Base-by-base conservation (phyloP, 2,113 vertebrate species). In the Puffinus mauretanicus region DNA sequence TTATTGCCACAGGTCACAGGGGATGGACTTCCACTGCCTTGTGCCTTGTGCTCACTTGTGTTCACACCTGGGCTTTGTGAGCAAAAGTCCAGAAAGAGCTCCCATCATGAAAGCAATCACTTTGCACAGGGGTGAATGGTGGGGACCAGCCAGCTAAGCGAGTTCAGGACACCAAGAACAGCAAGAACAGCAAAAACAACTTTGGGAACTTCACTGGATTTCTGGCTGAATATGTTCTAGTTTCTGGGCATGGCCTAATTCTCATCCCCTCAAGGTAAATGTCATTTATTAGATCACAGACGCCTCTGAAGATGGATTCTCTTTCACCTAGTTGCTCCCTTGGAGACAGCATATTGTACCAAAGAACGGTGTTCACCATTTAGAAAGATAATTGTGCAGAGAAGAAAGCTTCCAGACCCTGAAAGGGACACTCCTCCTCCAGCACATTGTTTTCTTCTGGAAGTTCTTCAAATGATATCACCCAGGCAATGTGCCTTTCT, bases 401-500 rank as follows among this genome's bases (percentile, higher is more conserved):
- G 46, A 70, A 93, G 29, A 91, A 91, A 82, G 25, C 55, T 55
- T 89, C 77, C 40, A 91, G 38, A 62, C n/a, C 29, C 51, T 81
- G 77, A 77, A 67, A 80, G n/a, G 32, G 12, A 75, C 24, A 26
- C 8, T 88, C 18, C 17, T 84, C 16, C 64, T 21, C 13, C 69
- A 94, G 11, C 26, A 71, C 38, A 64, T 78, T 29, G 10, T 82
- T 96, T 83, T 94, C n/a, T 78, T 86, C 86, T 96, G 91, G 64
- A 94, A 73, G 22, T 52, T 92, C 42, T 46, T 91, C 51, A 64
- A 40, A 61, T 94, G 14, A 65, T 86, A 83, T 96, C 88, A 96
- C 60, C 54, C 25, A n/a, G 47, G 81, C 69, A 90, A 14, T 46
- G n/a, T 85, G 81, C n/a, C 26, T 93, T 93, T 94, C 78, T 79